Evolutionary conservation across 2,888 invertebrate genomes (phyloP).

Genomic region (Nebria brevicollis): DNA sequence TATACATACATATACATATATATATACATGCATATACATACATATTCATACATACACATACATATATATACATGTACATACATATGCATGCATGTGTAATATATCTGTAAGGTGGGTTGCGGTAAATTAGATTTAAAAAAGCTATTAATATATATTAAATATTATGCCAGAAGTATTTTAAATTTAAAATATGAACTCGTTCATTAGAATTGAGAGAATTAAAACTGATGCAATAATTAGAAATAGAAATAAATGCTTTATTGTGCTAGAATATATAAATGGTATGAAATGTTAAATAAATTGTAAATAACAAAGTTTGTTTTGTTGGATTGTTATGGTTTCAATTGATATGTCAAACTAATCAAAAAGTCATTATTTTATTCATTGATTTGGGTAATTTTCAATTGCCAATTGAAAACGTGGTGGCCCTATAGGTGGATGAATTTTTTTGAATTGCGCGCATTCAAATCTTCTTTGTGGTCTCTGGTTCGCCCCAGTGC

Average conservation of each 20-base stretch:
- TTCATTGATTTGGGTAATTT: neutral
- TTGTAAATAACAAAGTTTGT: neutral
- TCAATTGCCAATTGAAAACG: neutral
- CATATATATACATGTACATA: too few relatives aligned
- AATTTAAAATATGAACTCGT: too few relatives aligned
- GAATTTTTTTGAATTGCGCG: neutral
- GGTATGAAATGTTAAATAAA: neutral
- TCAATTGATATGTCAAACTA: neutral
- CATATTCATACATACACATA: too few relatives aligned
- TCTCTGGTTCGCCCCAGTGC: neutral
- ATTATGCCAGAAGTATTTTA: too few relatives aligned
- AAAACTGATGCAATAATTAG: neutral
- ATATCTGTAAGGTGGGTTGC: too few relatives aligned
- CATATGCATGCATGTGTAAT: too few relatives aligned
- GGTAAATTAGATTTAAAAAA: too few relatives aligned
- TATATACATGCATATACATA: too few relatives aligned
- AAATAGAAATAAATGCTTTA: neutral
- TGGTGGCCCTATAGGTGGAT: neutral
- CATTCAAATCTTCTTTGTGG: constrained; percentile 33
- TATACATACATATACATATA: too few relatives aligned
- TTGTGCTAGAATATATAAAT: neutral
- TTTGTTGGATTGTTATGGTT: neutral
- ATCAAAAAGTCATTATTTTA: neutral
- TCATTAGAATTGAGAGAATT: too few relatives aligned
- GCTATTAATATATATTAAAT: too few relatives aligned